Percentiles rank a stretch among this genome's conserved stretches.
Conservation (phyloP, 2,113 vertebrate species). For the Andinoacara biseriatus region DNA sequence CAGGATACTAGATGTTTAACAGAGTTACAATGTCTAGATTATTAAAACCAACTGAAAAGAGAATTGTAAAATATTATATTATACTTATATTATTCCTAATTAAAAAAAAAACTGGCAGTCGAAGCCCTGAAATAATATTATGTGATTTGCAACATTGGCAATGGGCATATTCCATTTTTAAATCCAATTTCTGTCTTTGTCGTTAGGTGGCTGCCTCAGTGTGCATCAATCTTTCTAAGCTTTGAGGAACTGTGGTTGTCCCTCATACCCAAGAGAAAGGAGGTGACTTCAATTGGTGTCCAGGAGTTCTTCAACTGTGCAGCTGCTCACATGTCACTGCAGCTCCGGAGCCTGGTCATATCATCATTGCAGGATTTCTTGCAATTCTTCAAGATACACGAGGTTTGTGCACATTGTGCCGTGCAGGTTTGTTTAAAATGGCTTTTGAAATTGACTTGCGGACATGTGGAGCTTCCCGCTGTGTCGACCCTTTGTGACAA, state of each 20-base stretch:
- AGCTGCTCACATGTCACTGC: constrained; percentile 88
- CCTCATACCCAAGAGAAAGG: constrained; percentile 77
- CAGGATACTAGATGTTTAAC: no score
- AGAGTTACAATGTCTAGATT: no score
- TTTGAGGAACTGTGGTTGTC: constrained; percentile 80
- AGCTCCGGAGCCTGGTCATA: constrained; percentile 86
- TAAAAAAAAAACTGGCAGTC: not conserved
- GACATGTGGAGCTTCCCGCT: no score
- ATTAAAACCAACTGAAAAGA: no score
- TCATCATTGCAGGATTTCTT: constrained; percentile 88
- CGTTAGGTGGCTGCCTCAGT: constrained; percentile 87
- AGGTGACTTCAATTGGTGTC: constrained; percentile 65
- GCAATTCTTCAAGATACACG: constrained; percentile 83
- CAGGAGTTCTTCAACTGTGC: constrained; percentile 86
- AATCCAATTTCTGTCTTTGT: not conserved
- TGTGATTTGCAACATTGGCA: not conserved
- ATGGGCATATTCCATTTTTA: not conserved
- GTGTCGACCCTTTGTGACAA: no score
- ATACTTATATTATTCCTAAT: no score
- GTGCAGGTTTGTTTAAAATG: not conserved
- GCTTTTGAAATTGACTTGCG: not conserved
- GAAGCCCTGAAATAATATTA: not conserved
- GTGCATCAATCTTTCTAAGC: constrained; percentile 81
- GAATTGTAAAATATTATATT: no score
- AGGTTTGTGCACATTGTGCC: constrained; percentile 76